phyloP scores from a whole-genome alignment of 2,888 invertebrate genomes.

The Coronaproctus castanopsis region DNA sequence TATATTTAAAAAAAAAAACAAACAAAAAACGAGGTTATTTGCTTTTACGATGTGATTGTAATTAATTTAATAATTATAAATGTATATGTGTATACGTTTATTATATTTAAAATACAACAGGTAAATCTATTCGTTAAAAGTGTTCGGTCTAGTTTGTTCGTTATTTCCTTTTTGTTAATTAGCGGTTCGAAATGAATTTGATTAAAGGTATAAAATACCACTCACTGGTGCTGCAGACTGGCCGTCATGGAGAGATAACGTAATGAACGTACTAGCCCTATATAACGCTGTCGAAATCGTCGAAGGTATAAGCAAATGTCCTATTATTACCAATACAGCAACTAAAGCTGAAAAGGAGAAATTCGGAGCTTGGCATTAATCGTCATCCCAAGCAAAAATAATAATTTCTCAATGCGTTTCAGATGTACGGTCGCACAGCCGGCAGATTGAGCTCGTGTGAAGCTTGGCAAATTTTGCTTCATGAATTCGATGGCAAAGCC shows the following conservation, averaged over 20 bases:
- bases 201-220: conserved; percentile 11
- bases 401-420: conserved; percentile 13
- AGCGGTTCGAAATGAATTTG: no score
- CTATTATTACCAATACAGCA: background rate
- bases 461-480: conserved; percentile 8
- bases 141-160: no score
- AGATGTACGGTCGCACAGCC: conserved; percentile 8
- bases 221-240: conserved; percentile 10
- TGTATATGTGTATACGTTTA: no score
- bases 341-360: conserved; percentile 3
- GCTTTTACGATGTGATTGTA: no score
- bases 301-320: conserved; percentile 9
- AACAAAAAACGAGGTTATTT: no score
- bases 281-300: conserved; percentile 9
- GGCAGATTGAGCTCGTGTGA: conserved; percentile 6
- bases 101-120: no score
- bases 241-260: conserved; percentile 9
- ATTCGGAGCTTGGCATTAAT: conserved; percentile 7
- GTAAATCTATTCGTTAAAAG: no score
- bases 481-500: conserved; percentile 14
- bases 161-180: no score
- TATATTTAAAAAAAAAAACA: no score
- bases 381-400: conserved; percentile 12
- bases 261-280: conserved; percentile 5
- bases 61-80: no score